These are phyloP conservation scores for Zalophus californianus DNA, from an alignment of 2,797 vertebrate genomes.

Conservation along the genomic window DNA sequence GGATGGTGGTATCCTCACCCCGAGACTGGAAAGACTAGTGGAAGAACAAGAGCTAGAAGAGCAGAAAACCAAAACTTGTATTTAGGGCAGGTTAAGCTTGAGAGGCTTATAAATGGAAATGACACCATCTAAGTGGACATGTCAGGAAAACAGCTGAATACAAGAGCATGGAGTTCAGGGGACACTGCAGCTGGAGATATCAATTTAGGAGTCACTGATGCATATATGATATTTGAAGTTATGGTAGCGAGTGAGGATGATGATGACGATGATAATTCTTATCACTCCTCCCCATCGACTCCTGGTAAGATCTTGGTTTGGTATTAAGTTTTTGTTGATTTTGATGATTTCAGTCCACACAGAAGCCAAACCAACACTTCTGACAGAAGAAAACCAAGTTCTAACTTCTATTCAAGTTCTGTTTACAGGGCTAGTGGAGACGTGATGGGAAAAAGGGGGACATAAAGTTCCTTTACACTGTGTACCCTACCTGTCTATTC, in stretches of 20 bases:
- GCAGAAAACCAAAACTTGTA: not conserved
- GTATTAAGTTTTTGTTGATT: not conserved
- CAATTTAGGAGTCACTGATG: not conserved
- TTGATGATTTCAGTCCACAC: not conserved
- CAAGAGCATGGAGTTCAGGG: not conserved
- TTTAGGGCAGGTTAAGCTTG: not conserved
- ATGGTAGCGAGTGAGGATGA: not conserved
- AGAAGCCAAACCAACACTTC: not conserved
- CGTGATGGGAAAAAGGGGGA: fast-evolving
- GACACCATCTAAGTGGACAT: not conserved
- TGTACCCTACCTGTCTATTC: not conserved
- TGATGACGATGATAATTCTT: not conserved
- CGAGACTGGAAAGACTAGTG: not conserved
- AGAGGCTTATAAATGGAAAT: not conserved
- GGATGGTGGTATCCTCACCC: not conserved
- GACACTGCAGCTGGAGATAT: not conserved
- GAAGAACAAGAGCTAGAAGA: not conserved
- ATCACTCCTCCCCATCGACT: not conserved
- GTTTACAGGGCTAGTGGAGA: not conserved
- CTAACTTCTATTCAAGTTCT: not conserved
- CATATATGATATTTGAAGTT: not conserved
- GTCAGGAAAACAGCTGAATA: not conserved
- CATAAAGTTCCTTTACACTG: not conserved
- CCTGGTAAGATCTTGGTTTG: not conserved
- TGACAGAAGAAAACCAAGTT: not conserved